Percentiles rank a stretch among this genome's conserved stretches.
phyloP scores from a whole-genome alignment of 2,888 invertebrate species.

The Volucella inanis region DNA sequence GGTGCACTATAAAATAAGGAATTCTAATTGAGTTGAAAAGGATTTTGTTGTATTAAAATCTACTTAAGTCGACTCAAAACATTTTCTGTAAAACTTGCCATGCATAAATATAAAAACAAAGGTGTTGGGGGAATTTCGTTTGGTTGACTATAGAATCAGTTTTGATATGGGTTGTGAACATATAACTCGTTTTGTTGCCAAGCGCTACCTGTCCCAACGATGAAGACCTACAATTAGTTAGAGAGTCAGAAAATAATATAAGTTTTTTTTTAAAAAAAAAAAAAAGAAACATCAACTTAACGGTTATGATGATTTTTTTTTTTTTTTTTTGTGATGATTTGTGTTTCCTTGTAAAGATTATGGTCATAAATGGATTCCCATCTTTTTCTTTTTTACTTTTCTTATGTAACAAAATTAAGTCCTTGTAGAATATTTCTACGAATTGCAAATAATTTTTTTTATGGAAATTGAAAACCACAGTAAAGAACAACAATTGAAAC shows the following conservation, averaged over 20 bases:
- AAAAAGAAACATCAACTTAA: slow-evolving; percentile 14
- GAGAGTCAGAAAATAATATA: slow-evolving; percentile 17
- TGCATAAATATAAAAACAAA: slow-evolving; percentile 65
- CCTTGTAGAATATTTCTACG: no score
- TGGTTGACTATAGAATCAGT: slow-evolving; percentile 55
- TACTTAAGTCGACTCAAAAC: no score
- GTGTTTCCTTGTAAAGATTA: neutral
- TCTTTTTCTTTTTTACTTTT: neutral
- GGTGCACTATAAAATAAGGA: slow-evolving; percentile 34
- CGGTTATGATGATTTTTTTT: slow-evolving; percentile 8
- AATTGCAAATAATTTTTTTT: no score
- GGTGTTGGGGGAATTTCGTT: slow-evolving; percentile 55
- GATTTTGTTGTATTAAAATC: neutral
- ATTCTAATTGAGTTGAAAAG: neutral
- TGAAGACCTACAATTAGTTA: slow-evolving; percentile 71
- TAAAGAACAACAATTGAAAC: no score
- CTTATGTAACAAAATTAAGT: no score
- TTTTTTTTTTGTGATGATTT: neutral
- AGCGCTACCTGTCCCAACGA: slow-evolving; percentile 74
- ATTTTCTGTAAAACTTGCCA: slow-evolving; percentile 59
- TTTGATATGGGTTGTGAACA: slow-evolving; percentile 69
- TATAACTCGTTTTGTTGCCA: slow-evolving; percentile 72
- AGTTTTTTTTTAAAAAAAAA: neutral
- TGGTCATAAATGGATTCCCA: neutral
- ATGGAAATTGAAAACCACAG: no score